phyloP scores from a whole-genome alignment of 2,888 invertebrate species.

The Elgonia sp. region DNA sequence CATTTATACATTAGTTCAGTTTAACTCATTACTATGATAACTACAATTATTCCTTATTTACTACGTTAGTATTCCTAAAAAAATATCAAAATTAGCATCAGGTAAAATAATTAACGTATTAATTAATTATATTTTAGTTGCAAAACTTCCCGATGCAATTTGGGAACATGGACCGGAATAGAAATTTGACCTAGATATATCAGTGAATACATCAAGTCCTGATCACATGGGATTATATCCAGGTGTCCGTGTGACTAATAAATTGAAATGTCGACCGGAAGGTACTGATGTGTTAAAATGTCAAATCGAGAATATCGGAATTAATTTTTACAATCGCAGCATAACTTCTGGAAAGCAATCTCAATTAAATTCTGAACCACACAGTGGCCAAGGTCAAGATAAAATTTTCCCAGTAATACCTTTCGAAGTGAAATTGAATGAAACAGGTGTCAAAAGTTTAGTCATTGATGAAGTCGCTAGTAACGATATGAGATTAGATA shows the following conservation, averaged over 20 bases:
- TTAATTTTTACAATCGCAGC: slow-evolving; percentile 9
- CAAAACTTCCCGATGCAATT: not conserved
- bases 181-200: slow-evolving; percentile 15
- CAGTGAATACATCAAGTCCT: not conserved
- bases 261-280: slow-evolving; percentile 34
- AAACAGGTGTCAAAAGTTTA: too few relatives aligned
- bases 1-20: too few relatives aligned
- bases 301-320: not conserved
- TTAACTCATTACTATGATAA: not conserved
- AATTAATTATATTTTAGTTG: slow-evolving; percentile 38
- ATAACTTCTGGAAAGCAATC: not conserved
- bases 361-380: too few relatives aligned
- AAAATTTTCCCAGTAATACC: too few relatives aligned
- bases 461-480: too few relatives aligned
- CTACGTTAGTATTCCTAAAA: slow-evolving; percentile 8
- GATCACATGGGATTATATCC: slow-evolving; percentile 12
- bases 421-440: too few relatives aligned
- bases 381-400: too few relatives aligned
- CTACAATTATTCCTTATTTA: slow-evolving; percentile 36
- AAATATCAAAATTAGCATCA: not conserved
- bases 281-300: slow-evolving; percentile 16
- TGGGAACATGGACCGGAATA: slow-evolving; percentile 45
- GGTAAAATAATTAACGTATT: slow-evolving; percentile 5
- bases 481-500: too few relatives aligned
- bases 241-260: slow-evolving; percentile 23